These are phyloP conservation scores for Mesocentrotus franciscanus DNA, from an alignment of 53 echinoderm and acorn worm species.

Conservation along the genomic window DNA sequence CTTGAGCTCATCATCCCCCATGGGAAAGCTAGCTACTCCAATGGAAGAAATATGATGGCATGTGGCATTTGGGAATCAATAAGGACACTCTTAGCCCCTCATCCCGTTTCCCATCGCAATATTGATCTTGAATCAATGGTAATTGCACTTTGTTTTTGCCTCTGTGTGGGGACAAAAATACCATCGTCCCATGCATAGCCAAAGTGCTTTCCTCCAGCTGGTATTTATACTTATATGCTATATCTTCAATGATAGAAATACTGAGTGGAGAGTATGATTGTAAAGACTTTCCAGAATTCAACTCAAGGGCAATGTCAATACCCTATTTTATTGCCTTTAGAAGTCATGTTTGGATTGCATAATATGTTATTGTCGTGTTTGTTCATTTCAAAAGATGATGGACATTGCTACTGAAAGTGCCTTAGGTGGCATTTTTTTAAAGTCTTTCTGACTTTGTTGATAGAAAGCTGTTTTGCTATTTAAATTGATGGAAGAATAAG, in stretches of 20 bases:
- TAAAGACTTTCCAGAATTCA: not conserved
- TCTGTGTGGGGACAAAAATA: not conserved
- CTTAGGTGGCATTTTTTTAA: too few species aligned
- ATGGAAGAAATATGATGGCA: not conserved
- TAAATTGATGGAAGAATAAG: too few species aligned
- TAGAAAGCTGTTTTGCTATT: too few species aligned
- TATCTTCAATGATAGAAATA: not conserved
- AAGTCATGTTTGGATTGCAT: too few species aligned
- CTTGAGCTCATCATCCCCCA: not conserved
- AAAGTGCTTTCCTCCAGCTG: not conserved
- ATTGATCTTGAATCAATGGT: conserved; percentile 10
- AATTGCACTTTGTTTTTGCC: conserved; percentile 3
- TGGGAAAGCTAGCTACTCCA: not conserved
- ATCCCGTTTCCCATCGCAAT: not conserved
- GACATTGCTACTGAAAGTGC: too few species aligned
- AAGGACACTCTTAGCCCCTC: not conserved
- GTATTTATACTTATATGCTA: not conserved
- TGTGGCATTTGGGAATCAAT: not conserved
- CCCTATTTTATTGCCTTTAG: too few species aligned
- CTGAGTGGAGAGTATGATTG: not conserved
- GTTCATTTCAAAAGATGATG: too few species aligned
- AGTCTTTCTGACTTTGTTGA: too few species aligned
- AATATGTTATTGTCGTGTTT: too few species aligned
- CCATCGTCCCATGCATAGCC: not conserved
- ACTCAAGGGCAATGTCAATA: too few species aligned